phyloP scores from a whole-genome alignment of 1,140 invertebrate species.

The Rhyzopertha dominica region DNA sequence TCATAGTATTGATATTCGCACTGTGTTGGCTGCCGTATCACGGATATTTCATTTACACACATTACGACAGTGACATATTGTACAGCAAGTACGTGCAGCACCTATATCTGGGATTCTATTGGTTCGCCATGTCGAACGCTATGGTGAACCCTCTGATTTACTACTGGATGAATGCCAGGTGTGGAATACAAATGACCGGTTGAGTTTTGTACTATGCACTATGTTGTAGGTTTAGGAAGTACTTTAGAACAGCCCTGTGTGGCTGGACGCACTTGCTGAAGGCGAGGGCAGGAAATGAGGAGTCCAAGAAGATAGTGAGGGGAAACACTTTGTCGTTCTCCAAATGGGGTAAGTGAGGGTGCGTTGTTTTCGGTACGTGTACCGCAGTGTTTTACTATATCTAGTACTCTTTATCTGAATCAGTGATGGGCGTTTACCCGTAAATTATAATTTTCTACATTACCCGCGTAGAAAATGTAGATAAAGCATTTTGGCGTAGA shows the following conservation, averaged over 20 bases:
- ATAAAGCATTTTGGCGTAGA: too few relatives aligned
- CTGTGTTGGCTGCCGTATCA: slow-evolving; percentile 90
- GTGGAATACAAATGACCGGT: slow-evolving; percentile 12
- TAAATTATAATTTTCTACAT: too few relatives aligned
- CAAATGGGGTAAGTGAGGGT: slow-evolving; percentile 28
- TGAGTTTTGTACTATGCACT: slow-evolving; percentile 1
- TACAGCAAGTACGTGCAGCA: slow-evolving; percentile 72
- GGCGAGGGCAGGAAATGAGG: slow-evolving; percentile 10
- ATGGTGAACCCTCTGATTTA: slow-evolving; percentile 91
- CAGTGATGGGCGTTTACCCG: too few relatives aligned
- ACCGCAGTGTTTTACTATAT: too few relatives aligned
- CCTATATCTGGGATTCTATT: slow-evolving; percentile 79
- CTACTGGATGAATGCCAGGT: slow-evolving; percentile 87
- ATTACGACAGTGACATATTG: slow-evolving; percentile 67
- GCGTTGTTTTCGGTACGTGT: too few relatives aligned
- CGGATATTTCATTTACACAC: slow-evolving; percentile 78
- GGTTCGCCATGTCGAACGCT: slow-evolving; percentile 88
- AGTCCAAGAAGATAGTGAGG: slow-evolving; percentile 3
- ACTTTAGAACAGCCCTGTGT: slow-evolving; percentile 36
- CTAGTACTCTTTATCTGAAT: too few relatives aligned
- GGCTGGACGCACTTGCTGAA: slow-evolving; percentile 21
- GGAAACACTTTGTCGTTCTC: slow-evolving; percentile 18
- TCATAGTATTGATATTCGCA: slow-evolving; percentile 77
- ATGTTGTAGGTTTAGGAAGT: slow-evolving; percentile 35
- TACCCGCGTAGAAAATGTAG: too few relatives aligned